Conservation (phyloP, 2,797 vertebrate species). For the Gallinago solitaria region DNA sequence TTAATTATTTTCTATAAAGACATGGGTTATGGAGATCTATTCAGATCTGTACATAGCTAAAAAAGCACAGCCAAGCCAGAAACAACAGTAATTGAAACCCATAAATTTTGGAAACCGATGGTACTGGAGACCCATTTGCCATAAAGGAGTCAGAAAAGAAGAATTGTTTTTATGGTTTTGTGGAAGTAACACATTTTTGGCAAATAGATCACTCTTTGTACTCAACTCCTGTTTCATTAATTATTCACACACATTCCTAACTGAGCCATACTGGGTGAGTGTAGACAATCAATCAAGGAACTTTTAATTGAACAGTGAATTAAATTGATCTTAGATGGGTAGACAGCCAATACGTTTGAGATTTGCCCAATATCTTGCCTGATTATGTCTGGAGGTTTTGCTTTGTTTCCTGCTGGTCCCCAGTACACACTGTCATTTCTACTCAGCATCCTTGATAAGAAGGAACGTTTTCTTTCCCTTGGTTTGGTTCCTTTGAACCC, state of each 20-base stretch:
- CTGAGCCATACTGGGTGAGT: neutral
- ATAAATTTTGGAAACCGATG: neutral
- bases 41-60: neutral
- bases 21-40: neutral
- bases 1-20: neutral
- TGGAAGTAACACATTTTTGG: neutral
- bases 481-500: neutral
- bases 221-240: neutral
- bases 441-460: neutral
- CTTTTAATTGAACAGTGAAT: slow-evolving; percentile 27
- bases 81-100: neutral
- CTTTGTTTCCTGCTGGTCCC: neutral
- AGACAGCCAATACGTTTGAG: neutral
- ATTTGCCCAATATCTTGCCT: neutral
- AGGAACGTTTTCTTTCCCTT: neutral
- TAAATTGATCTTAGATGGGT: neutral
- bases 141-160: neutral
- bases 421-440: neutral
- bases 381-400: neutral
- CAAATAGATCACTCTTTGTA: neutral
- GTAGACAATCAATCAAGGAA: neutral
- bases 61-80: neutral
- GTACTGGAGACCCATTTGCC: neutral
- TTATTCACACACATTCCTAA: neutral
- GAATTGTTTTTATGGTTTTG: neutral